Evolutionary conservation across 2,888 invertebrate genomes (phyloP).

Genomic region (Hypercompe scribonia): DNA sequence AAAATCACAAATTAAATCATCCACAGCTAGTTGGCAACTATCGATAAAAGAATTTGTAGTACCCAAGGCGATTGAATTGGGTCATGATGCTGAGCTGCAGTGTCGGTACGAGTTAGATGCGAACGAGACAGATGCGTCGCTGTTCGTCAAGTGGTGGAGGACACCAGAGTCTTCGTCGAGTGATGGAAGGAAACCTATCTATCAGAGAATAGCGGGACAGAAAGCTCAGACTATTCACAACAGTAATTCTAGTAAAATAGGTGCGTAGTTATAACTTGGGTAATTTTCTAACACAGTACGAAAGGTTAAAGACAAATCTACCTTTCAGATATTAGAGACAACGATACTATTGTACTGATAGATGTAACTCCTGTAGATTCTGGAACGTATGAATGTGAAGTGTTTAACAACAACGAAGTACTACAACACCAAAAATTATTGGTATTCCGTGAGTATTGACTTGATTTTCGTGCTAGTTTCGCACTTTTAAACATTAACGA

Average conservation of each 20-base stretch:
- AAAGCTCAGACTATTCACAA: slow-evolving; percentile 49
- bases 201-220: slow-evolving; percentile 65
- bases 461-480: too few species aligned
- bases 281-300: background rate
- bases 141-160: slow-evolving; percentile 79
- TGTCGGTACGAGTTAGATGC: slow-evolving; percentile 61
- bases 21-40: slow-evolving; percentile 70
- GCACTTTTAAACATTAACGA: too few species aligned
- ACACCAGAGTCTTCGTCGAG: slow-evolving; percentile 55
- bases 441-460: slow-evolving; percentile 73
- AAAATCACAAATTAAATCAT: background rate
- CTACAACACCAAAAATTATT: slow-evolving; percentile 60
- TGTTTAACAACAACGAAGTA: slow-evolving; percentile 62
- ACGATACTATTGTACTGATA: slow-evolving; percentile 66
- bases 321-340: slow-evolving; percentile 65
- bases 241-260: slow-evolving; percentile 53
- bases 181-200: slow-evolving; percentile 61
- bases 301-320: background rate
- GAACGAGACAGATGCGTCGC: slow-evolving; percentile 50
- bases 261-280: slow-evolving; percentile 27
- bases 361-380: slow-evolving; percentile 65
- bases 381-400: slow-evolving; percentile 76
- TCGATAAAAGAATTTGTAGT: slow-evolving; percentile 73
- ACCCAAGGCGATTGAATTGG: slow-evolving; percentile 63
- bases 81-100: slow-evolving; percentile 62